Evolutionary conservation across 2,888 invertebrate species (phyloP), one percentile per base, ranked within the genome.

Genomic region (Crocallis elinguaria): DNA sequence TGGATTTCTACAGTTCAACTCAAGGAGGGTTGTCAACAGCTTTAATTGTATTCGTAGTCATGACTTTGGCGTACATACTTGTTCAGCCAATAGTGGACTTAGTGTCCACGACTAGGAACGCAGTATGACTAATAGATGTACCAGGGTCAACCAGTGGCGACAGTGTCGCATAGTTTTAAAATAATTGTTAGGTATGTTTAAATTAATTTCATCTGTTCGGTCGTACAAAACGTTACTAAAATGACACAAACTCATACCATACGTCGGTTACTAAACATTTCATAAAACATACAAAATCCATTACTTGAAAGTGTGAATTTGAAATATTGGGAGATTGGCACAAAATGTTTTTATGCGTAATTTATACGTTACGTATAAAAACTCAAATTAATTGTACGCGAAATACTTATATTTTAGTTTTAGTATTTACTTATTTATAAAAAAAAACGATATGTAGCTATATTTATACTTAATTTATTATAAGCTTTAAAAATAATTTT

Each of bases 11-110:
- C 56, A 68, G 73, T 19, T 70, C 72, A 0, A 48, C 69, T 0
- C 79, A 82, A 58, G 84, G 77, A 8, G 76, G 77, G 0, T 58
- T 90, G 5, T 66, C 87, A 0, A 82, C 81, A 6, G 84, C 86
- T 0, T 66, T 91, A 6, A 89, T 89, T 48, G 73, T 71, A 0
- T 85, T 91, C 55, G 80, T 84, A 1, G 60, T 80, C 1, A 66
- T 81, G 52, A 85, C 82, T 25, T 54, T 89, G 17, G 27, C 74
- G 2, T 90, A 91, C 56, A 69, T 81, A 1, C 39, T 90, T 9
- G 49, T 88, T 8, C 89, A 91, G 62, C 90, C 91, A 6, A 76
- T 91, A 33, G 60, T 77, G 1, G 77, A 90, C 44, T 70, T 90
- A 55, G 63, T 90, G 27, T 71, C 85, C 0, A 84, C 82, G 1